Conservation (phyloP, 1,140 invertebrate species). For the Gonioctena quinquepunctata region DNA sequence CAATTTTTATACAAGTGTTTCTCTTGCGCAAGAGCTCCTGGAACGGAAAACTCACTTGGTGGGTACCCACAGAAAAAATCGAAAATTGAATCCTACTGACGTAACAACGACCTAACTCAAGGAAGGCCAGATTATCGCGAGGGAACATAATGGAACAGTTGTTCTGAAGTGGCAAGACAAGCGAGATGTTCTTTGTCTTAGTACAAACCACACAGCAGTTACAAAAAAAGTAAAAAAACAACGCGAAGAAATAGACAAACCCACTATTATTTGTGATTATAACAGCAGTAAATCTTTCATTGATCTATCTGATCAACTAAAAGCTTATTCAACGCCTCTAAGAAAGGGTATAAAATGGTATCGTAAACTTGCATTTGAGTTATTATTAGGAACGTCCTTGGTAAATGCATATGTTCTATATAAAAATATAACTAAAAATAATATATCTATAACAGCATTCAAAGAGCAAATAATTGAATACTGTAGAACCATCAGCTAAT, state of each 20-base stretch:
- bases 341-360: too few species aligned
- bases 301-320: not conserved
- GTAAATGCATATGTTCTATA: not conserved
- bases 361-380: not conserved
- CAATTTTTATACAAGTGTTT: conserved; percentile 54
- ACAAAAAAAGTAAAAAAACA: not conserved
- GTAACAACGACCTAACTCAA: not conserved
- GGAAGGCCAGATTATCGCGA: conserved; percentile 11
- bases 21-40: conserved; percentile 44
- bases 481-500: too few species aligned
- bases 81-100: conserved; percentile 13
- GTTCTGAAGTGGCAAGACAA: conserved; percentile 21
- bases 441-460: not conserved
- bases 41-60: conserved; percentile 18
- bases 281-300: too few species aligned
- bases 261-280: not conserved
- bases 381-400: not conserved
- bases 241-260: not conserved
- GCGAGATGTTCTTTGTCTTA: conserved; percentile 40
- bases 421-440: not conserved
- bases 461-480: too few species aligned
- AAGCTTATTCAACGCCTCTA: not conserved
- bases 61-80: conserved; percentile 13
- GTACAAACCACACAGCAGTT: conserved; percentile 6
- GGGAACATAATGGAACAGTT: conserved; percentile 18